phyloP scores from a whole-genome alignment of 2,113 vertebrate species.

The Xiphorhynchus elegans region DNA sequence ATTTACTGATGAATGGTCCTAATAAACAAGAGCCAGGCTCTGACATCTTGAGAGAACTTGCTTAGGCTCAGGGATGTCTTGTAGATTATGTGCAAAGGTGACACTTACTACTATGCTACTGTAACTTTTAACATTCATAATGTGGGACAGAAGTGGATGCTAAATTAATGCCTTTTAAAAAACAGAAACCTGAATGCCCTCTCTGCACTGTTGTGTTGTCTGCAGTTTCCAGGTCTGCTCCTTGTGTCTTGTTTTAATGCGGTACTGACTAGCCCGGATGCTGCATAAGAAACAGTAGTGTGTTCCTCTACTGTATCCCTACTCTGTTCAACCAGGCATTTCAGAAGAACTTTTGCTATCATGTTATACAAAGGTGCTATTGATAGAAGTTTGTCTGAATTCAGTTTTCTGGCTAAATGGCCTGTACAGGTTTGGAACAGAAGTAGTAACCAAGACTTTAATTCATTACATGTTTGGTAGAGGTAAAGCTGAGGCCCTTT shows the following conservation, averaged over 20 bases:
- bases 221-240: not conserved
- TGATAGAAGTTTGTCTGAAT: not conserved
- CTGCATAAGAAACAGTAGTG: accelerated
- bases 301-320: not conserved
- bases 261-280: not conserved
- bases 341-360: not conserved
- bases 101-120: accelerated
- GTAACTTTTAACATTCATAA: not conserved
- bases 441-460: not conserved
- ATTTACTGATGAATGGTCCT: not conserved
- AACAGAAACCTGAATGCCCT: not conserved
- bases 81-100: not conserved
- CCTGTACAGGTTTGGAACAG: not conserved
- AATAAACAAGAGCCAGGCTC: not conserved
- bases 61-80: not conserved
- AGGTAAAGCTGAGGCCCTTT: not conserved
- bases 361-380: not conserved
- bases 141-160: not conserved
- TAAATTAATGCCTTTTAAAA: not conserved
- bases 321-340: accelerated
- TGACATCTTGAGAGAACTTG: not conserved
- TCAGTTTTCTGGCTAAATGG: not conserved
- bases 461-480: not conserved
- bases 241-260: not conserved
- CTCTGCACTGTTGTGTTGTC: not conserved